Base-by-base conservation (phyloP, 2,888 invertebrate species). In the Taphrorychus bicolor region DNA sequence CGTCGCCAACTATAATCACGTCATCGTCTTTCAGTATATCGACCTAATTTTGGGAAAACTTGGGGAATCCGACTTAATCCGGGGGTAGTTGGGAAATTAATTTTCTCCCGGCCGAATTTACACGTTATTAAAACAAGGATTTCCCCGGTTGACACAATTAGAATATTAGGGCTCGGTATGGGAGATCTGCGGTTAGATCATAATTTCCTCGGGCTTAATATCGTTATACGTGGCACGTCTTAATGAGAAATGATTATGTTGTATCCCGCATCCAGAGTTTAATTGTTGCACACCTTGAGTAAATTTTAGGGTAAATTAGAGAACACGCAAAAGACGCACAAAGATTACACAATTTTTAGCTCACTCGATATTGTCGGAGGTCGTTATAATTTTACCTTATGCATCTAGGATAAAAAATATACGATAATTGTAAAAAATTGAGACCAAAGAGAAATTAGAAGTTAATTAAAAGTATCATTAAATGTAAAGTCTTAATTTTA, bases 51-150 rank as follows among this genome's bases (percentile, higher is more conserved):
- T 17, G 40, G n/a, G 42, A 60, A 60, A 59, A 49, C 60, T 18
- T 32, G 17, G 60, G 22, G 22, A 60, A 60, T 51, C 60, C 41
- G n/a, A 11, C 60, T 60, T 53, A 60, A 60, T 60, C 60, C 60
- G 22, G 14, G n/a, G n/a, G 19, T 17, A 40, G 53, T 41, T 45
- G 45, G 22, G 60, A 60, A 60, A 60, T 53, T 51, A 51, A 60
- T 60, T 60, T 52, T 53, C n/a, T n/a, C 60, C 19, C 60, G 19
- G 19, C 60, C 52, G 32, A 60, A 60, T 60, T 60, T 60, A 49
- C 42, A 42, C 60, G 53, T 53, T 60, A 60, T 60, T 60, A 60
- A 60, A 60, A 53, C 53, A 11, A 53, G 53, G 22, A 59, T 59
- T 32, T 22, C 19, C 42, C 24, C 19, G 16, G 53, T 53, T 53